Evolutionary conservation across 2,888 invertebrate genomes (phyloP), one percentile per base, ranked within the genome.

Genomic region (Yponomeuta cagnagella): DNA sequence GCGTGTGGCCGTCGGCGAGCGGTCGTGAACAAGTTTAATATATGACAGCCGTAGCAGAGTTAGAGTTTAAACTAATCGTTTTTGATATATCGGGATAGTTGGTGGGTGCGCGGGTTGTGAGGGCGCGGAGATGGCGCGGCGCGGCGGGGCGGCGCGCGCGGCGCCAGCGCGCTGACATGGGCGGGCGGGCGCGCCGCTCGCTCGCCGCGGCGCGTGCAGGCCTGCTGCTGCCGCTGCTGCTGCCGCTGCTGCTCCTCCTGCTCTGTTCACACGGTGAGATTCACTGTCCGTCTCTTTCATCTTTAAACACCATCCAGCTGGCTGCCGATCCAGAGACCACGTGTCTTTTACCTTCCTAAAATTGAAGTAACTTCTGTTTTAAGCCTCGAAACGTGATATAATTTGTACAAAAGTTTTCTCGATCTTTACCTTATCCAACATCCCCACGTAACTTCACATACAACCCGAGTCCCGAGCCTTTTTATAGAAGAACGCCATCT

Each of bases 131-230:
- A 83, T 84, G 87, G 85, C 85, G 87, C 86, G 85, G 88, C 87
- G 85, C 83, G 80, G 69, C 63, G 68, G 64, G 65, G 65, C 70
- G 65, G 64, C 67, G 52, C 64, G 48, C 58, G 70, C 23, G n/a
- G 80, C 84, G 83, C 85, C 86, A 89, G 88, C 85, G 88, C 90
- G 90, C 90, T 90, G 90, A 90, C 90, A 90, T 90, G 90, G 87
- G 82, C 86, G 85, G 87, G 79, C 89, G 90, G 90, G 86, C 91
- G 90, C 90, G 91, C 89, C 90, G 92, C 90, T 83, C 86, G 88
- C 89, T 86, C 82, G 84, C 88, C 89, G 89, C 90, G 89, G 90
- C 90, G 90, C 90, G 89, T 89, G 91, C 90, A 86, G 88, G 84
- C 86, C 88, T 90, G 87, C 90, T 92, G 87, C 90, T 89, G 82